Conservation (phyloP, 2,888 invertebrate species). For the Trichogramma evanescens region DNA sequence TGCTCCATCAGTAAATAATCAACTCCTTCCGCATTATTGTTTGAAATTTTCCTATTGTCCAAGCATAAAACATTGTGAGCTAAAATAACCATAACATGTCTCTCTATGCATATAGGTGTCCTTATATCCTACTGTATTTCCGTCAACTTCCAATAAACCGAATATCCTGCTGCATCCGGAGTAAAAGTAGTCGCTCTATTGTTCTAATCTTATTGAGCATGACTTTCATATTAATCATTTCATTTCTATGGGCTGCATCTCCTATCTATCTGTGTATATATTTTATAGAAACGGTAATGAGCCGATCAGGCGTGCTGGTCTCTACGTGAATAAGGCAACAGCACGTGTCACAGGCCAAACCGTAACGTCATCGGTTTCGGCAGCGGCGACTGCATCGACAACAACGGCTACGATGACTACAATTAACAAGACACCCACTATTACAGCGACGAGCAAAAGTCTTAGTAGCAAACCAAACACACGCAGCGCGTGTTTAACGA, state of each 20-base stretch:
- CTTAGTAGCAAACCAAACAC: neutral
- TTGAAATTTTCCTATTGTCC: neutral
- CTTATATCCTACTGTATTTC: too few relatives aligned
- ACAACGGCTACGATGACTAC: conserved; percentile 16
- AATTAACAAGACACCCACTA: neutral
- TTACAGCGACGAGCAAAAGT: neutral
- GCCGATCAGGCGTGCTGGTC: conserved; percentile 11
- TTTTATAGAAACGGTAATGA: conserved; percentile 17
- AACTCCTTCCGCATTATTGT: too few relatives aligned
- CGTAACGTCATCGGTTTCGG: too few relatives aligned
- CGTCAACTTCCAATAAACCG: too few relatives aligned
- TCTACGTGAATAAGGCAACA: conserved; percentile 7
- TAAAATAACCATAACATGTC: neutral
- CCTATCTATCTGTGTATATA: neutral
- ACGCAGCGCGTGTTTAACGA: neutral
- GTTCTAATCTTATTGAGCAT: neutral
- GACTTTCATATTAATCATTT: neutral
- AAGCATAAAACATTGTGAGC: neutral
- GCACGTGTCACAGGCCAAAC: too few relatives aligned
- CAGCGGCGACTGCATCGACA: conserved; percentile 12
- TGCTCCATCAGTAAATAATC: too few relatives aligned
- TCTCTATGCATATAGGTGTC: neutral
- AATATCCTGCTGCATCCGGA: too few relatives aligned
- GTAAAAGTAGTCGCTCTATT: too few relatives aligned
- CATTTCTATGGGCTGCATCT: neutral